Percentiles rank a stretch among this genome's conserved stretches.
These are phyloP conservation scores for Ridgeia piscesae DNA, from an alignment of 1,140 invertebrate genomes.

Conservation along the genomic window DNA sequence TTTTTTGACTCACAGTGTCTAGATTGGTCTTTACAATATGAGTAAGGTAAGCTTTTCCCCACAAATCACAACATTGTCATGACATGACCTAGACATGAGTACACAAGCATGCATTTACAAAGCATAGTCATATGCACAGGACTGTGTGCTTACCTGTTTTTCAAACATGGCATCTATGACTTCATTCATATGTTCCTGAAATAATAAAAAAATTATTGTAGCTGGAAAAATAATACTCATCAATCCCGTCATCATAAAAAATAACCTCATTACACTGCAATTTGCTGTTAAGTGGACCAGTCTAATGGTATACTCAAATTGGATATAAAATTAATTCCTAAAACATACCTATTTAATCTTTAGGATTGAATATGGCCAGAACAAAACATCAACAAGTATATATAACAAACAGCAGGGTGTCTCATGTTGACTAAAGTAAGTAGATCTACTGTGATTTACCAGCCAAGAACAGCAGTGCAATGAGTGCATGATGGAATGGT, in stretches of 20 bases:
- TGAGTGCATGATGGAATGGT: background rate
- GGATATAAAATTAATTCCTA: background rate
- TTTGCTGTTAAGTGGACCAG: background rate
- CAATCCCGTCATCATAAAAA: background rate
- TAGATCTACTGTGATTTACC: background rate
- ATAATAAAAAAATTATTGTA: background rate
- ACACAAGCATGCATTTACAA: background rate
- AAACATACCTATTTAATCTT: background rate
- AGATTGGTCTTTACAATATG: too few relatives aligned
- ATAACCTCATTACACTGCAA: background rate
- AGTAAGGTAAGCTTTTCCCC: too few relatives aligned
- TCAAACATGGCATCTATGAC: constrained; percentile 98
- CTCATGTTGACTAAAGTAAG: background rate
- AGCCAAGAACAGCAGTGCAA: background rate
- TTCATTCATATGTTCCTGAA: constrained; percentile 71
- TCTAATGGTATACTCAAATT: background rate
- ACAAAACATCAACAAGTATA: background rate
- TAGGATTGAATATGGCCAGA: background rate
- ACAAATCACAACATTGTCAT: background rate
- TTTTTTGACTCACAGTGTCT: too few relatives aligned
- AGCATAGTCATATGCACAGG: background rate
- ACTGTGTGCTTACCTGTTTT: constrained; percentile 62
- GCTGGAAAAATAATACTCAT: background rate
- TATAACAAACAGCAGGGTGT: background rate
- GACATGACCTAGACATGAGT: background rate